Conservation (phyloP, 2,888 invertebrate genomes). For the Rhamnusium bicolor region DNA sequence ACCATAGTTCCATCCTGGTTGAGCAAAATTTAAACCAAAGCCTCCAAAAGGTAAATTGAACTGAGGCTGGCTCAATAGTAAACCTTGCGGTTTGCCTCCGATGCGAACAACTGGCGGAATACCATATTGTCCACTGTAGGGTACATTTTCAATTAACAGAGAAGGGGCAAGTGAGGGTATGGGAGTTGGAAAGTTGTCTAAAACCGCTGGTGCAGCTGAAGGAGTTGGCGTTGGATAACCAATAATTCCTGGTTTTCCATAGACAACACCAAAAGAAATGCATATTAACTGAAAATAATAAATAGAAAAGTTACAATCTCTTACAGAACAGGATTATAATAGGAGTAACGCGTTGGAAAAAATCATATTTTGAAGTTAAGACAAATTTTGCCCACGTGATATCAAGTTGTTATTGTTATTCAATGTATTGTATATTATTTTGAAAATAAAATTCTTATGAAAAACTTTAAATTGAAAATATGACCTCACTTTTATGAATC, state of each 20-base stretch:
- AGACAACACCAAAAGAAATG: background rate
- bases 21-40: background rate
- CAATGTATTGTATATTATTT: too few relatives aligned
- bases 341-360: too few relatives aligned
- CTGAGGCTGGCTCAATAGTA: background rate
- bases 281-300: conserved; percentile 7
- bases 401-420: too few relatives aligned
- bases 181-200: background rate
- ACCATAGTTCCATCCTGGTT: background rate
- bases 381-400: too few relatives aligned
- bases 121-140: background rate
- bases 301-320: background rate
- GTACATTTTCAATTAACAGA: background rate
- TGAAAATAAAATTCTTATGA: too few relatives aligned
- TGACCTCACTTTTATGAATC: too few relatives aligned
- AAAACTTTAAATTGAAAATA: too few relatives aligned
- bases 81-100: background rate
- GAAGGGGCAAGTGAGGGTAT: background rate
- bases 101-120: background rate
- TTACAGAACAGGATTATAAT: too few relatives aligned
- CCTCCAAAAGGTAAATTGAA: background rate
- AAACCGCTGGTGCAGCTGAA: background rate
- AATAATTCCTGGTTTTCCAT: conserved; percentile 6
- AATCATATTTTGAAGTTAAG: too few relatives aligned
- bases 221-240: conserved; percentile 2